A percentile compares a stretch with the other conserved stretches of the same genome.
Evolutionary conservation across 2,113 vertebrate genomes (phyloP).

Genomic region (pig (Sus scrofa)): DNA sequence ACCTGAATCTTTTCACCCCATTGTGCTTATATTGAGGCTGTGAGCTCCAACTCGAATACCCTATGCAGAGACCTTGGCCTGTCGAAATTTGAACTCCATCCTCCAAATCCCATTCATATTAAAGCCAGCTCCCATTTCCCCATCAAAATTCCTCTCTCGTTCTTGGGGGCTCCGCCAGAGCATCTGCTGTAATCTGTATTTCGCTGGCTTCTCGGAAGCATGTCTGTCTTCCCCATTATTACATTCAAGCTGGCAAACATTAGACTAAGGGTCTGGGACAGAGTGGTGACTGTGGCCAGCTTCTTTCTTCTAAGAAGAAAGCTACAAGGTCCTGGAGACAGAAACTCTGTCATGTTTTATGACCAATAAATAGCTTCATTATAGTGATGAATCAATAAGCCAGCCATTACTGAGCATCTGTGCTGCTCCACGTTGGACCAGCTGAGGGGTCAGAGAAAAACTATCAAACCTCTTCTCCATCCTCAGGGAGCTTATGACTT

Average conservation of each 20-base stretch:
- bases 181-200: neutral
- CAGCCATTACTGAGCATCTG: neutral
- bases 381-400: neutral
- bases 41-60: neutral
- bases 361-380: neutral
- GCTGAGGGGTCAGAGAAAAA: neutral
- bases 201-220: neutral
- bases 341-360: neutral
- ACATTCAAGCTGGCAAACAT: neutral
- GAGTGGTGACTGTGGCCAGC: neutral
- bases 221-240: neutral
- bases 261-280: neutral
- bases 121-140: neutral
- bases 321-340: neutral
- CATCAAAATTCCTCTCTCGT: too few relatives aligned
- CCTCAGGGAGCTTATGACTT: too few relatives aligned
- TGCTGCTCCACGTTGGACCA: neutral
- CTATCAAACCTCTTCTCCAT: neutral
- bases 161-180: neutral
- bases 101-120: neutral
- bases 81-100: neutral
- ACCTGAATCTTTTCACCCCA: neutral
- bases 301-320: neutral
- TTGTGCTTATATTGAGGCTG: neutral
- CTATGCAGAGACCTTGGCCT: neutral